A percentile compares a stretch with the other conserved stretches of the same genome.
Evolutionary conservation across 37 sponge, comb jelly and placozoan species (phyloP).

Genomic region (Chondrosia reniformis): DNA sequence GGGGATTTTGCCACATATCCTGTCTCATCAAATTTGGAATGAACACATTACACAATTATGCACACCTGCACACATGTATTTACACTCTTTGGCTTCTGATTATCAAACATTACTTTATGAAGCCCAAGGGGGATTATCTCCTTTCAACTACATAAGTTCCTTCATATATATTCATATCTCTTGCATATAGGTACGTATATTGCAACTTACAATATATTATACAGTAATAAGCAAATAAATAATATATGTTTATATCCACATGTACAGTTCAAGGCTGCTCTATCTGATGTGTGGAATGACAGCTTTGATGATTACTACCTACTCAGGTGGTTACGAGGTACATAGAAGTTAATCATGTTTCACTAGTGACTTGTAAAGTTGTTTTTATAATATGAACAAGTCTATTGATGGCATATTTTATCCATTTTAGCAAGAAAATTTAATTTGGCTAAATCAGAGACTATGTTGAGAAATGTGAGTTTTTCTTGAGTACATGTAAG

Average conservation of each 20-base stretch:
- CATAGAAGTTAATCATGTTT: background rate
- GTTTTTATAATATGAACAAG: background rate
- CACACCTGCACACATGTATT: no score
- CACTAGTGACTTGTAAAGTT: background rate
- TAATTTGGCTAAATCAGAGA: slow-evolving; percentile 47
- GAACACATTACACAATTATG: no score
- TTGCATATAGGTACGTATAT: no score
- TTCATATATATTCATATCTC: no score
- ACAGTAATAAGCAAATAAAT: background rate
- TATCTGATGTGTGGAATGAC: slow-evolving; percentile 53
- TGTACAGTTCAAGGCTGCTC: slow-evolving; percentile 35
- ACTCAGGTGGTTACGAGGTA: slow-evolving; percentile 66
- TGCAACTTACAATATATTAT: background rate
- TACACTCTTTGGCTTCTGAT: no score
- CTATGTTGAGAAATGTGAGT: slow-evolving; percentile 64
- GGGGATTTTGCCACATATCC: no score
- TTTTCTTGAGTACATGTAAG: background rate
- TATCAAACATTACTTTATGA: no score
- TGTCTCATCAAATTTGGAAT: no score
- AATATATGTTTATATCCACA: background rate
- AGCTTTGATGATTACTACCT: slow-evolving; percentile 45
- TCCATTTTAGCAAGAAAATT: slow-evolving; percentile 50
- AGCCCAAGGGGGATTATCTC: no score
- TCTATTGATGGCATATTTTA: background rate
- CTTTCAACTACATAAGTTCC: no score